Evolutionary conservation across 2,797 vertebrate species (phyloP).

Genomic region (Callimico goeldii): DNA sequence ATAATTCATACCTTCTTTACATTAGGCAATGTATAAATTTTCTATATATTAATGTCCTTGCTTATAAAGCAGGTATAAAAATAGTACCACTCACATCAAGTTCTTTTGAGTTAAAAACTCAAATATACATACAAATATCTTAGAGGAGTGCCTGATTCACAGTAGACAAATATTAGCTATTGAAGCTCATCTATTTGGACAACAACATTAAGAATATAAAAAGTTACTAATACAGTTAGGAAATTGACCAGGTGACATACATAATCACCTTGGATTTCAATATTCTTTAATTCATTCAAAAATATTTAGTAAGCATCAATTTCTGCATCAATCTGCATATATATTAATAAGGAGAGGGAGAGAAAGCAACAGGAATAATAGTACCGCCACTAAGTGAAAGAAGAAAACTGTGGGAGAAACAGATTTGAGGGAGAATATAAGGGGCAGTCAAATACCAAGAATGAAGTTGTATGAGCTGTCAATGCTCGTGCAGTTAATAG

Average conservation of each 20-base stretch:
- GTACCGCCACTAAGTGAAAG: not conserved
- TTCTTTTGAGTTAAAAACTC: not conserved
- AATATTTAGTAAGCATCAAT: not conserved
- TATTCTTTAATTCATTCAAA: not conserved
- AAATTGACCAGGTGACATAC: not conserved
- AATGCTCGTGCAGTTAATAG: no score
- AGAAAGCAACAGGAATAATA: not conserved
- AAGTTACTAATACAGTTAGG: not conserved
- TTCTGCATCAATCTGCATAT: not conserved
- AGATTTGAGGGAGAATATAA: not conserved
- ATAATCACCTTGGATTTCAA: not conserved
- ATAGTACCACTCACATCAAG: not conserved
- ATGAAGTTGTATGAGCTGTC: not conserved
- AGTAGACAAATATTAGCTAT: not conserved
- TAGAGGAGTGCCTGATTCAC: not conserved
- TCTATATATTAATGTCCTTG: not conserved
- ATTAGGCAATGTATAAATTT: not conserved
- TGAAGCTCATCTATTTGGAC: not conserved
- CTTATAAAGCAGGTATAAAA: not conserved
- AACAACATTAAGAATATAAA: not conserved
- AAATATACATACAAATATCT: not conserved
- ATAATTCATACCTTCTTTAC: not conserved
- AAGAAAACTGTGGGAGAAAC: not conserved
- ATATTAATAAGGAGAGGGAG: not conserved
- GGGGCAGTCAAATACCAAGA: not conserved